phyloP scores from a whole-genome alignment of 2,113 vertebrate species.

The Scortum barcoo region DNA sequence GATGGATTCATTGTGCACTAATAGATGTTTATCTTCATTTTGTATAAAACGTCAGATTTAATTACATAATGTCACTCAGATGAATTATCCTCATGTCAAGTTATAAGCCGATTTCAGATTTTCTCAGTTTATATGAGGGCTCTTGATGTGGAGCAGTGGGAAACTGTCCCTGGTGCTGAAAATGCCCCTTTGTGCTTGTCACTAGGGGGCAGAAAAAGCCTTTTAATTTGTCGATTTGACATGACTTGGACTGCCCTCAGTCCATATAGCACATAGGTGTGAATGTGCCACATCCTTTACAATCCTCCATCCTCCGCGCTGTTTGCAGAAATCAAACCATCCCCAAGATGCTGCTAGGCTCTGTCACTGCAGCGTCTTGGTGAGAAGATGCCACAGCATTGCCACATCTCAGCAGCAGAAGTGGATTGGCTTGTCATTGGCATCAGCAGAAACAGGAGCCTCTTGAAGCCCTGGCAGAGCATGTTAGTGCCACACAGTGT shows the following conservation, averaged over 20 bases:
- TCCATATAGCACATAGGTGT: constrained; percentile 27
- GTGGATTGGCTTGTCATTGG: constrained; percentile 5
- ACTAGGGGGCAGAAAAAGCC: constrained; percentile 77
- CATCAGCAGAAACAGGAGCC: constrained; percentile 33
- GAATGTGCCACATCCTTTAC: constrained; percentile 1
- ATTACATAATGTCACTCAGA: neutral
- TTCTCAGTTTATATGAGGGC: constrained; percentile 1
- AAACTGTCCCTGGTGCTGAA: constrained; percentile 77
- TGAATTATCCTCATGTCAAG: constrained; percentile 1
- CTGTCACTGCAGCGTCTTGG: constrained; percentile 8
- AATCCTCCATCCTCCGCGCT: neutral
- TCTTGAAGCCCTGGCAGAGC: constrained; percentile 9
- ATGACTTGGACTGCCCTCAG: constrained; percentile 10
- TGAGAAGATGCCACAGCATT: constrained; percentile 20
- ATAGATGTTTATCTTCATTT: constrained; percentile 8
- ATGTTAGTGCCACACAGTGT: constrained; percentile 44
- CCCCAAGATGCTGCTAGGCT: constrained; percentile 7
- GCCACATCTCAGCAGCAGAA: constrained; percentile 25
- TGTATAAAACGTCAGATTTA: neutral
- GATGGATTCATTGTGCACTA: neutral
- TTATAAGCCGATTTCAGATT: constrained; percentile 1
- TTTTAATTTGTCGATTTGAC: constrained; percentile 36
- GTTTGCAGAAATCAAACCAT: constrained; percentile 16
- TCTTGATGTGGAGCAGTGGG: constrained; percentile 12
- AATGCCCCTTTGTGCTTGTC: constrained; percentile 57